phyloP scores from a whole-genome alignment of 2,888 invertebrate species.

The Portevinia maculata region DNA sequence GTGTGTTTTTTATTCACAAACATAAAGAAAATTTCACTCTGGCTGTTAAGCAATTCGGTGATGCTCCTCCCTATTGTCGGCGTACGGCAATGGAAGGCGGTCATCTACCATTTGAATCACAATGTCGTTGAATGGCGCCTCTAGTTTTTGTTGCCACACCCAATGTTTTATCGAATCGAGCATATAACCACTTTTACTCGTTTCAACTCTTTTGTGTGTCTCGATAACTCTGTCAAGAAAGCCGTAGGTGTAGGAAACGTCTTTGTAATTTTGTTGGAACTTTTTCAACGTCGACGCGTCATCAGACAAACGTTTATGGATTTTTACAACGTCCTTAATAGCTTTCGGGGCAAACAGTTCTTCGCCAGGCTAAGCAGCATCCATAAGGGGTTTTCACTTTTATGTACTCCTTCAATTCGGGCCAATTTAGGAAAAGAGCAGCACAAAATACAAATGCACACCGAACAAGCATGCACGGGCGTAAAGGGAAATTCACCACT shows the following conservation, averaged over 20 bases:
- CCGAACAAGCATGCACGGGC: slow-evolving; percentile 19
- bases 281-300: slow-evolving; percentile 73
- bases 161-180: slow-evolving; percentile 42
- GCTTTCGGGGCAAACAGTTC: slow-evolving; percentile 66
- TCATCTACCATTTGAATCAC: slow-evolving; percentile 38
- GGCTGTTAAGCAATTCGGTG: slow-evolving; percentile 69
- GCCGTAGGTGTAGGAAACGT: slow-evolving; percentile 27
- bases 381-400: slow-evolving; percentile 72
- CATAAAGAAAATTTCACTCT: slow-evolving; percentile 73
- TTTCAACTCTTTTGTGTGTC: slow-evolving; percentile 17
- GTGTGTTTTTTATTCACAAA: slow-evolving; percentile 68
- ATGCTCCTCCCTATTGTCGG: slow-evolving; percentile 21
- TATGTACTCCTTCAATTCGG: slow-evolving; percentile 43
- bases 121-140: slow-evolving; percentile 60
- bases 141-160: slow-evolving; percentile 65
- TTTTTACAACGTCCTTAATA: slow-evolving; percentile 71
- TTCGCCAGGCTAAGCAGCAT: slow-evolving; percentile 22
- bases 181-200: slow-evolving; percentile 54
- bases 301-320: slow-evolving; percentile 70
- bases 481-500: slow-evolving; percentile 65
- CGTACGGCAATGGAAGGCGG: not conserved
- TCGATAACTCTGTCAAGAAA: not conserved
- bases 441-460: slow-evolving; percentile 29
- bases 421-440: slow-evolving; percentile 61
- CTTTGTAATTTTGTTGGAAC: slow-evolving; percentile 51